Base-by-base conservation (phyloP, 2,888 invertebrate species). In the Agelastica alni region DNA sequence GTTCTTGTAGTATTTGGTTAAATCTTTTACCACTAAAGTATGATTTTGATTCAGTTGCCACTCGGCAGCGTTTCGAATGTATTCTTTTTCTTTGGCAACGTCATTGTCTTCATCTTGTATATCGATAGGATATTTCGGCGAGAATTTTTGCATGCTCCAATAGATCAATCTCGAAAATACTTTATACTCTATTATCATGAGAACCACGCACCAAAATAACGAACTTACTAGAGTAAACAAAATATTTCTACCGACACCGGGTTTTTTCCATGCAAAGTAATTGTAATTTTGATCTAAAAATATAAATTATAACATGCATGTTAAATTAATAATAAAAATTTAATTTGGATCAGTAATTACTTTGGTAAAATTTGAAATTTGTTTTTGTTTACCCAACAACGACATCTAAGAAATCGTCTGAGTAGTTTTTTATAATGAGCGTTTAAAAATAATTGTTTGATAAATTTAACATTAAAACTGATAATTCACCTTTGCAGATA, bases 181-280 rank as follows among this genome's bases (percentile, higher is more conserved):
- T 53, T 80, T 73, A 66, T 82, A 83, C 70, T 94, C 93, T 3
- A 86, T 71, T 1, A 85, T 51, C 56, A 89, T 77, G 4, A 92
- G 76, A 0, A 89, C 52, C 0, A 71, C 7, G 73, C 89, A 87
- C 55, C 85, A 80, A 0, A 85, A 42, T 0, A 83, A 43, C 2
- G 85, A 83, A 4, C 84, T 80, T 0, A 75, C 22, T 1, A 81
- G 51, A 68, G 89, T 81, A 64, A 84, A 84, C 0, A 83, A 48
- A 2, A 90, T 62, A 74, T 89, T 87, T 1, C 86, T 79, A 13
- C 88, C 80, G 30, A 91, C 81, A 1, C 92, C 93, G 0, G 87
- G 86, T 16, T 78, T 74, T 17, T 82, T 77, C 87, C 88, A 88
- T 0, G 80, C 78, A 61, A 87, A 85, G 69, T 82, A 85, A 46